Conservation (phyloP, 2,797 vertebrate genomes). For the Cuniculus paca region DNA sequence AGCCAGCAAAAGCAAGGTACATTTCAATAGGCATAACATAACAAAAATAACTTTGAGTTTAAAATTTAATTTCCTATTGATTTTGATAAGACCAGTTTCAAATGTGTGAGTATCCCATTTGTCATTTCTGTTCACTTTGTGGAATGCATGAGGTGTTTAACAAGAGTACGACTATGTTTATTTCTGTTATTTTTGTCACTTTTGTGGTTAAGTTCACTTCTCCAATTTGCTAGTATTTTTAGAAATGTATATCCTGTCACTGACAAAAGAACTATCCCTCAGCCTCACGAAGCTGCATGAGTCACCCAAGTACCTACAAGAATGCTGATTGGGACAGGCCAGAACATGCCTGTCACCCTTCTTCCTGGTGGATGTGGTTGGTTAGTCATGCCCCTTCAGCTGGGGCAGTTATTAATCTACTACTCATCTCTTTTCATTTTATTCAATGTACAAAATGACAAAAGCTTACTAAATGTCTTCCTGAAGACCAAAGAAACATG, state of each 20-base stretch:
- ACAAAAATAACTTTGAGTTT: slow-evolving; percentile 31
- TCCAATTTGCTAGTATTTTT: neutral
- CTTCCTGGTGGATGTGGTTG: neutral
- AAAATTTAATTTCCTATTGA: slow-evolving; percentile 67
- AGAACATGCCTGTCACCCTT: accelerated
- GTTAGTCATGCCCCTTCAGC: neutral
- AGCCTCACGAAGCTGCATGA: no score
- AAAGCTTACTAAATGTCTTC: neutral
- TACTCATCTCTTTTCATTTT: neutral
- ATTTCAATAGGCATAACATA: slow-evolving; percentile 33
- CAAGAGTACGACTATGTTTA: neutral
- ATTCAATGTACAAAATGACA: neutral
- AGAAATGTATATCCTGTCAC: neutral
- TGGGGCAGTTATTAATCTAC: neutral
- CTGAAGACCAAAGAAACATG: neutral
- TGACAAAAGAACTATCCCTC: neutral
- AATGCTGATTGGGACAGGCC: accelerated
- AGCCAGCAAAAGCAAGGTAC: slow-evolving; percentile 43
- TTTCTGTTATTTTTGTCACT: neutral
- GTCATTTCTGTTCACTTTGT: neutral
- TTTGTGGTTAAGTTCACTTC: neutral
- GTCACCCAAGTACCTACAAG: neutral
- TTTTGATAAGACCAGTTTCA: slow-evolving; percentile 61
- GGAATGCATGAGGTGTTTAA: accelerated
- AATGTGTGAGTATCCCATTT: accelerated